Conservation (phyloP, 2,797 vertebrate species). For the Macrochelys suwanniensis region DNA sequence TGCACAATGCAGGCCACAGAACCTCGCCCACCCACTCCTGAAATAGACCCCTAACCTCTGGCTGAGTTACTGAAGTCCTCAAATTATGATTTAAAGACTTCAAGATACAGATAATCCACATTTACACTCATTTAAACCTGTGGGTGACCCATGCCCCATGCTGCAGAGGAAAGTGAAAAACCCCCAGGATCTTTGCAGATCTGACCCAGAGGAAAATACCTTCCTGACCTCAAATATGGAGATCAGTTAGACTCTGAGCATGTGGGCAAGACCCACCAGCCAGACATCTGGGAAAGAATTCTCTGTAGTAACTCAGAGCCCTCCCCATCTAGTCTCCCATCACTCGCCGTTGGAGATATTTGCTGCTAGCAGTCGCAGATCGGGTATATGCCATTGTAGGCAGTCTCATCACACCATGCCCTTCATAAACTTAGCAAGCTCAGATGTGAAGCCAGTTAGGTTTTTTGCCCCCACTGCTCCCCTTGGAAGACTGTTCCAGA, state of each 20-base stretch:
- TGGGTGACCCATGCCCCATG: neutral
- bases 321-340: neutral
- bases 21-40: neutral
- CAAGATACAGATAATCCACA: neutral
- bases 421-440: neutral
- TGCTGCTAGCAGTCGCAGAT: neutral
- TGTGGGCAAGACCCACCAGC: neutral
- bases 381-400: neutral
- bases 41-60: neutral
- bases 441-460: neutral
- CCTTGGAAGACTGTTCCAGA: neutral
- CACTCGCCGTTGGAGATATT: neutral
- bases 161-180: neutral
- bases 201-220: neutral
- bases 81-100: neutral
- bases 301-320: neutral
- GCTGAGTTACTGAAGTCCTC: neutral
- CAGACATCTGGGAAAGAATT: neutral
- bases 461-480: neutral
- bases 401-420: neutral
- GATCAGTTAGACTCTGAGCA: neutral
- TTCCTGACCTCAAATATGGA: neutral
- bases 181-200: neutral
- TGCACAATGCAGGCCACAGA: neutral
- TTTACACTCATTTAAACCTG: neutral